Conservation (phyloP, 2,888 invertebrate species). For the Eugnorisma glareosa region DNA sequence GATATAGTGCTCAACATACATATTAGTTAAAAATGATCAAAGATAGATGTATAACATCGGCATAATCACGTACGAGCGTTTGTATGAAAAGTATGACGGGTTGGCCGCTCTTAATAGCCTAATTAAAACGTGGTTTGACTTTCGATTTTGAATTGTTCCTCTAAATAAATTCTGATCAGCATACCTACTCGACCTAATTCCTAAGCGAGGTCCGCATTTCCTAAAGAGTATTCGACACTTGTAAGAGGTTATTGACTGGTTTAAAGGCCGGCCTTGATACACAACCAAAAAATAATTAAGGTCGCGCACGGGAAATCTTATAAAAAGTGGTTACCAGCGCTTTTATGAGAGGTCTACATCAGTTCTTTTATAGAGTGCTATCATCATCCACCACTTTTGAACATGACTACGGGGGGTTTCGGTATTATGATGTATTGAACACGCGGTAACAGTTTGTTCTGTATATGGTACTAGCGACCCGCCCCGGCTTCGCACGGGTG, state of each 20-base stretch:
- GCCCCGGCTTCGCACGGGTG: too few relatives aligned
- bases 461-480: too few relatives aligned
- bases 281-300: not conserved
- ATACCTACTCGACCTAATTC: conserved; percentile 11
- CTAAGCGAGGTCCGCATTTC: not conserved
- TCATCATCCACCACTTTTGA: not conserved
- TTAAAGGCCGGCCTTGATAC: not conserved
- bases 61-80: too few relatives aligned
- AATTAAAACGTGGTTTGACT: too few relatives aligned
- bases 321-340: not conserved
- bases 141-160: not conserved
- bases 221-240: conserved; percentile 4
- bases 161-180: not conserved
- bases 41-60: too few relatives aligned
- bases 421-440: too few relatives aligned
- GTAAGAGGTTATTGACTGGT: not conserved
- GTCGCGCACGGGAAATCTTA: not conserved
- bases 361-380: not conserved
- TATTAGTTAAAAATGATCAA: too few relatives aligned
- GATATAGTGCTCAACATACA: too few relatives aligned
- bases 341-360: not conserved
- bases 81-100: too few relatives aligned
- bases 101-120: too few relatives aligned
- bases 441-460: too few relatives aligned
- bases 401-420: too few relatives aligned